Evolutionary conservation across 2,113 vertebrate species (phyloP).

Genomic region (Tympanuchus pallidicinctus): DNA sequence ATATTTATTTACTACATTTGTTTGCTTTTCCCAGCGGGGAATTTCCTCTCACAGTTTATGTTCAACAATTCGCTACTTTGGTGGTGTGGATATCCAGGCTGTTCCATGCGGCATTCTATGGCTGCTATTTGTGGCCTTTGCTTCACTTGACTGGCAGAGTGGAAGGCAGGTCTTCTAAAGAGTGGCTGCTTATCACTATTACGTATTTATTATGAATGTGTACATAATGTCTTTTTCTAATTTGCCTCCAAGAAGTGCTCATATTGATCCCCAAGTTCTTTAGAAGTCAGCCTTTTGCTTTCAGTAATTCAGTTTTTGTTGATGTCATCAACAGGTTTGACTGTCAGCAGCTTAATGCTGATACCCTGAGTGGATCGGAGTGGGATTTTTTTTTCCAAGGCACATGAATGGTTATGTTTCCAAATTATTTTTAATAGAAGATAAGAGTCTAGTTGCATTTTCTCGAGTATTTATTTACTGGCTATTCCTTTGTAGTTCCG

Average conservation of each 20-base stretch:
- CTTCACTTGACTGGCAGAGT: background rate
- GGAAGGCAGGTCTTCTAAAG: slow-evolving; percentile 10
- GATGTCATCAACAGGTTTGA: slow-evolving; percentile 1
- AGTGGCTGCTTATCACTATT: background rate
- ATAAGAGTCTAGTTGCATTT: background rate
- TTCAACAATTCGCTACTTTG: background rate
- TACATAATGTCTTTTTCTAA: background rate
- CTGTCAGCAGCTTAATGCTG: background rate
- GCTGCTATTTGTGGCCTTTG: background rate
- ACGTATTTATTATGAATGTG: background rate
- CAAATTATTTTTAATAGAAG: background rate
- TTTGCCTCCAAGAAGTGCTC: background rate
- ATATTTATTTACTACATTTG: background rate
- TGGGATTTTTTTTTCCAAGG: background rate
- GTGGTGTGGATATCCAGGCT: background rate
- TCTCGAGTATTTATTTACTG: background rate
- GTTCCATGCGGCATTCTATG: background rate
- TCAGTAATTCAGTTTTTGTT: background rate
- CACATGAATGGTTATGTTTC: background rate
- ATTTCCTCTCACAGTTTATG: background rate
- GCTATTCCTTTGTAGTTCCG: background rate
- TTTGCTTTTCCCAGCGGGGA: background rate
- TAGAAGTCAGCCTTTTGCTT: background rate
- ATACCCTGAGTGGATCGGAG: background rate
- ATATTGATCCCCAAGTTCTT: background rate